phyloP scores from a whole-genome alignment of 2,888 invertebrate species.

The Matsumyia berberina region DNA sequence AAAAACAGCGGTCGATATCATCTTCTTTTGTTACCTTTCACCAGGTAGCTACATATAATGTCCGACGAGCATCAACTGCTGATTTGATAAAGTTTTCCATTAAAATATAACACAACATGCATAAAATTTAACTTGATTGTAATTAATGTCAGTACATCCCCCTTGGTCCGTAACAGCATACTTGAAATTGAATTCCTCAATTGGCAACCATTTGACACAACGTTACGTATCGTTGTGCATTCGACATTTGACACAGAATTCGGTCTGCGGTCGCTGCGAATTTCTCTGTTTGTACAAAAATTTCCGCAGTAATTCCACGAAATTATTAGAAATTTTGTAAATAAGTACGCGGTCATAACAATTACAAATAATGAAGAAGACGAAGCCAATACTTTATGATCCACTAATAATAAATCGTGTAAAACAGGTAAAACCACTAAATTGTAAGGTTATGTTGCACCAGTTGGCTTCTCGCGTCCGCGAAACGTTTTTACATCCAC shows the following conservation, averaged over 20 bases:
- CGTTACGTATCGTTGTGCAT: constrained; percentile 36
- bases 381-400: constrained; percentile 84
- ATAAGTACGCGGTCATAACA: background rate
- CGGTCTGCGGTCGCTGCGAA: constrained; percentile 45
- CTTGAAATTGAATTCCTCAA: background rate
- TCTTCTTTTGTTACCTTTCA: too few relatives aligned
- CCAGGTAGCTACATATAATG: too few relatives aligned
- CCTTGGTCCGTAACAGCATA: constrained; percentile 7
- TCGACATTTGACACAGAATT: constrained; percentile 46
- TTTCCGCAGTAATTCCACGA: background rate
- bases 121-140: too few relatives aligned
- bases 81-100: too few relatives aligned
- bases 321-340: constrained; percentile 9
- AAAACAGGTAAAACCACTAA: constrained; percentile 83
- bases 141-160: too few relatives aligned
- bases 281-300: constrained; percentile 33
- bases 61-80: too few relatives aligned
- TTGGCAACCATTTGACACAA: constrained; percentile 8
- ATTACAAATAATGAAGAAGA: constrained; percentile 78
- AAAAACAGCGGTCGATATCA: too few relatives aligned
- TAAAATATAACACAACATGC: too few relatives aligned
- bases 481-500: background rate
- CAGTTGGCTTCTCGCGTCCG: constrained; percentile 55
- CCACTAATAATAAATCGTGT: constrained; percentile 87
- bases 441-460: constrained; percentile 78